A percentile compares a stretch with the other conserved stretches of the same genome.
These are phyloP conservation scores for Lycorma delicatula DNA, from an alignment of 1,140 invertebrate genomes.

Conservation along the genomic window DNA sequence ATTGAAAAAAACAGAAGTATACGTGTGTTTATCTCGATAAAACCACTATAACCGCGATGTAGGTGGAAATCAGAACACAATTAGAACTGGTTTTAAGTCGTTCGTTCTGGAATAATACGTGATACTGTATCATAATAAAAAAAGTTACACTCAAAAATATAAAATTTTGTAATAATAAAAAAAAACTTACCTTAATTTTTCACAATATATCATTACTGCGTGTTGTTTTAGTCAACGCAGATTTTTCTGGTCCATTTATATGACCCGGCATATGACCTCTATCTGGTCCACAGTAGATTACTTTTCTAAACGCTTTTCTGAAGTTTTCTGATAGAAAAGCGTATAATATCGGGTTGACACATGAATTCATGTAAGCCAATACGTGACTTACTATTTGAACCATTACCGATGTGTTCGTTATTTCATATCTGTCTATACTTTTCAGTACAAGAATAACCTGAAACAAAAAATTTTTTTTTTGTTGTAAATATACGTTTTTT, in stretches of 20 bases:
- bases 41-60: not conserved
- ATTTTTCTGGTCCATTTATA: conserved; percentile 27
- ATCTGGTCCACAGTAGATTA: conserved; percentile 43
- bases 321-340: conserved; percentile 85
- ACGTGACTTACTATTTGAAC: conserved; percentile 79
- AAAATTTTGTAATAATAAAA: not conserved
- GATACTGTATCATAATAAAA: too few species aligned
- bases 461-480: too few species aligned
- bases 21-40: not conserved
- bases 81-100: too few species aligned
- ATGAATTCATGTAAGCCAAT: conserved; percentile 91
- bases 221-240: conserved; percentile 29
- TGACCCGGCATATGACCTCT: conserved; percentile 29
- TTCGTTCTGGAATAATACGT: too few species aligned
- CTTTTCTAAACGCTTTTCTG: conserved; percentile 69
- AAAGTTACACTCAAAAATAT: not conserved
- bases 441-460: conserved; percentile 73
- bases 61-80: not conserved
- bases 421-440: conserved; percentile 59
- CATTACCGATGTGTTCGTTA: conserved; percentile 53
- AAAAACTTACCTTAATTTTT: conserved; percentile 7
- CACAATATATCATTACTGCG: conserved; percentile 25
- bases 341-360: conserved; percentile 93
- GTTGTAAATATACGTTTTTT: too few species aligned
- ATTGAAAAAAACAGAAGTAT: not conserved